Conservation (phyloP, 2,113 vertebrate species). For the Syrrhaptes paradoxus region DNA sequence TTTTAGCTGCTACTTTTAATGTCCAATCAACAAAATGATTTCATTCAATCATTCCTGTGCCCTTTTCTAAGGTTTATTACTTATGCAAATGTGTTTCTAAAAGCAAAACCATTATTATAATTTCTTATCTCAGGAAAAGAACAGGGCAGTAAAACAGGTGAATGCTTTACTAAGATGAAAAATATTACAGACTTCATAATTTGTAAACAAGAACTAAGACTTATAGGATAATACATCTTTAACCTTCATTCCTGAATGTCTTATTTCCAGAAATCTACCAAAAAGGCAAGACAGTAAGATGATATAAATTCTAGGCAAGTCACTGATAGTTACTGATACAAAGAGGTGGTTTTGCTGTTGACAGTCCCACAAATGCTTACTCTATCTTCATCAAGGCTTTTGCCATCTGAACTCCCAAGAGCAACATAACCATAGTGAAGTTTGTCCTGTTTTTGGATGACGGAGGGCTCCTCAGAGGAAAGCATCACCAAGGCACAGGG, state of each 20-base stretch:
- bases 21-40: not conserved
- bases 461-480: not conserved
- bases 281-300: not conserved
- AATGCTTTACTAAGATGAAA: not conserved
- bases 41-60: not conserved
- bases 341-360: not conserved
- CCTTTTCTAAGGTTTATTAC: not conserved
- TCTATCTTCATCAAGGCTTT: not conserved
- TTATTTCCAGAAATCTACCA: not conserved
- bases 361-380: not conserved
- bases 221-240: not conserved
- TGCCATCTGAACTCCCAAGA: not conserved
- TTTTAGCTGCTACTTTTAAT: not conserved
- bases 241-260: not conserved
- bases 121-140: not conserved
- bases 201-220: not conserved
- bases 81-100: not conserved
- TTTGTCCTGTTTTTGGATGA: not conserved
- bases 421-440: fast-evolving
- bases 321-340: not conserved
- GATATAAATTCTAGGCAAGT: not conserved
- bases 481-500: not conserved
- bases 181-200: not conserved
- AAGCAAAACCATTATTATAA: not conserved
- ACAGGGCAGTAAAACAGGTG: not conserved